Evolutionary conservation across 2,797 vertebrate genomes (phyloP), one percentile per base, ranked within the genome.

Genomic region (Manis pentadactyla): DNA sequence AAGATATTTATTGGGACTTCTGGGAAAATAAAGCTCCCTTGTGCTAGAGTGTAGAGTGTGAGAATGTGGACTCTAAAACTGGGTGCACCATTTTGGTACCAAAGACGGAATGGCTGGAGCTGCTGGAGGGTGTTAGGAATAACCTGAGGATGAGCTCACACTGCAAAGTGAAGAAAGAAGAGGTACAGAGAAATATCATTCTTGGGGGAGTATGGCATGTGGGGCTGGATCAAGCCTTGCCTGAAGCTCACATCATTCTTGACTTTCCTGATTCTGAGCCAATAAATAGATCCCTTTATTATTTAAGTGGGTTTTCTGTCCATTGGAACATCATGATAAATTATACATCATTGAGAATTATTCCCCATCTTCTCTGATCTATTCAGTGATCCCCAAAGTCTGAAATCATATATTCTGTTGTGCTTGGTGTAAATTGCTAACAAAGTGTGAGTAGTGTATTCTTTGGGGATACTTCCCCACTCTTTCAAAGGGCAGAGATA

Each of bases 391-490:
- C 12, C 68, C 66, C 23, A n/a, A 7, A 51, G 49, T 83, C 78
- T 73, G 57, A 74, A 55, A 19, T 66, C 55, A 49, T 21, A 53
- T n/a, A 27, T 12, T 78, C 51, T 8, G 4, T 49, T 61, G 18
- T 23, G 15, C 42, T 71, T 59, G 34, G 39, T 8, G 3, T 42
- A 2, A 61, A 69, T 59, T 29, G 4, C 18, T 15, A 11, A 34
- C 4, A 1, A 46, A 49, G 27, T 18, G 55, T 8, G 21, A 57
- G 66, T 4, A 0, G 3, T 19, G 1, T 51, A 3, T 1, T 27
- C 11, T 51, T 83, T 64, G 81, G 49, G 17, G 25, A 0, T 5
- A 7, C 5, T 51, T 61, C 31, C 29, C 9, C 1, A 21, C 15
- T 0, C 17, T 39, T 39, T 31, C 21, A 18, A 17, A 31, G 39